Evolutionary conservation across 2,113 vertebrate species (phyloP).

Genomic region (Coregonus clupeaformis): DNA sequence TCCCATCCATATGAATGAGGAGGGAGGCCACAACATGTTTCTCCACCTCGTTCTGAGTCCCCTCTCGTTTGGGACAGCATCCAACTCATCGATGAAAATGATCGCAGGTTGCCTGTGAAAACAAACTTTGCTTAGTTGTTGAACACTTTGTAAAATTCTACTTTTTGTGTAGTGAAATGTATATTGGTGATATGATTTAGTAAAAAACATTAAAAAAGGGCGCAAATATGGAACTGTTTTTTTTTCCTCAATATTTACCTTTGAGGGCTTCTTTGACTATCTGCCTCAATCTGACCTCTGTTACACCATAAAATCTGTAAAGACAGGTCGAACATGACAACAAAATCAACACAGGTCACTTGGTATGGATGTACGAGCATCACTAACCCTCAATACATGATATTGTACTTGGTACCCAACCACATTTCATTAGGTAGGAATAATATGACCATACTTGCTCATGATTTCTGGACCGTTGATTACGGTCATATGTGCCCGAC

Average conservation of each 20-base stretch:
- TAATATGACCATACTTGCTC: conserved; percentile 86
- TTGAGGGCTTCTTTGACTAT: conserved; percentile 89
- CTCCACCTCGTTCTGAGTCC: conserved; percentile 93
- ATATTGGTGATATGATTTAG: too few relatives aligned
- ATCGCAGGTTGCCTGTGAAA: conserved; percentile 82
- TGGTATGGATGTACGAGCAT: background rate
- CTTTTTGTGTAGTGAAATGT: too few relatives aligned
- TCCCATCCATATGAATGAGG: conserved; percentile 94
- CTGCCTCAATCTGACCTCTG: conserved; percentile 86
- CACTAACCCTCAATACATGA: too few relatives aligned
- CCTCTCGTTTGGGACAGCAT: conserved; percentile 94
- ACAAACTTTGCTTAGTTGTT: too few relatives aligned
- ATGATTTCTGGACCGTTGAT: conserved; percentile 98
- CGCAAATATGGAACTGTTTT: background rate
- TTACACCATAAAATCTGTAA: conserved; percentile 92
- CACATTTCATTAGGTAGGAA: too few relatives aligned
- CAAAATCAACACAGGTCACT: background rate
- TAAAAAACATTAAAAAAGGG: too few relatives aligned
- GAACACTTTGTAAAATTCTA: too few relatives aligned
- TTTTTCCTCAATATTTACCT: conserved; percentile 77
- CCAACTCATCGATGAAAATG: conserved; percentile 97
- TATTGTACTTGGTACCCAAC: too few relatives aligned
- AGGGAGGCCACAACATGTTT: conserved; percentile 93
- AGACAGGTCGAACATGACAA: too few relatives aligned
- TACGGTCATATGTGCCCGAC: conserved; percentile 83